Percentiles rank a stretch among this genome's conserved stretches.
These are phyloP conservation scores for Aurelia sp. DNA, from an alignment of 30 jellyfish, hydroid and myxozoan genomes.

Conservation along the genomic window DNA sequence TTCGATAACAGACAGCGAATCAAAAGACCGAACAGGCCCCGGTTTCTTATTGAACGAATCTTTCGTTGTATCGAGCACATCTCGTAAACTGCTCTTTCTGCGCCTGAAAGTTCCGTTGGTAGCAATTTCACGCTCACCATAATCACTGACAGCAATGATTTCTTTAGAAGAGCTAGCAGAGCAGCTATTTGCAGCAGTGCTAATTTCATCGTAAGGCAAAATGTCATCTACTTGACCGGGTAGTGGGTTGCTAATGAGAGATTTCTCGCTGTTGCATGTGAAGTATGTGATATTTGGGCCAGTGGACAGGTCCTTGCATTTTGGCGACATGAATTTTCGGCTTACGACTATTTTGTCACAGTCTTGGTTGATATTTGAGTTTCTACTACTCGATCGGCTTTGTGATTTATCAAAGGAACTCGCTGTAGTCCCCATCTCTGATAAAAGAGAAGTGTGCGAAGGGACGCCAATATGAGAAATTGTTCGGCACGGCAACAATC, in stretches of 20 bases:
- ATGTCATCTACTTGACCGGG: constrained; percentile 53
- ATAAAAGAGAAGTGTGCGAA: too few relatives aligned
- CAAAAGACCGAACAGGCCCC: constrained; percentile 17
- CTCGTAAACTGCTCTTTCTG: too few relatives aligned
- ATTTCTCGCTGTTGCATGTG: constrained; percentile 14
- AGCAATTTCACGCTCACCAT: neutral
- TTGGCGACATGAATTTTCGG: constrained; percentile 13
- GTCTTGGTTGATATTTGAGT: neutral
- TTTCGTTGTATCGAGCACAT: neutral
- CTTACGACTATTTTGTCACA: neutral
- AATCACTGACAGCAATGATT: neutral
- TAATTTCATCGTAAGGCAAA: constrained; percentile 3
- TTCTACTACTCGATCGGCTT: neutral
- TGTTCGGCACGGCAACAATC: too few relatives aligned
- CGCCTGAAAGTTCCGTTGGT: neutral
- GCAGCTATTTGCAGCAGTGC: neutral
- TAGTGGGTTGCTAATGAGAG: neutral
- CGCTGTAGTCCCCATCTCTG: neutral
- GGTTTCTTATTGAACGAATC: neutral
- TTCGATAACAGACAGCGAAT: constrained; percentile 21
- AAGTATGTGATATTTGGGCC: neutral
- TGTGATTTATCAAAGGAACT: neutral
- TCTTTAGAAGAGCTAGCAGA: neutral
- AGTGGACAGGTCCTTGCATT: neutral
- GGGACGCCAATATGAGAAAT: too few relatives aligned